These are phyloP conservation scores for Simalia tracyae DNA, from an alignment of 2,797 vertebrate genomes.

Conservation along the genomic window DNA sequence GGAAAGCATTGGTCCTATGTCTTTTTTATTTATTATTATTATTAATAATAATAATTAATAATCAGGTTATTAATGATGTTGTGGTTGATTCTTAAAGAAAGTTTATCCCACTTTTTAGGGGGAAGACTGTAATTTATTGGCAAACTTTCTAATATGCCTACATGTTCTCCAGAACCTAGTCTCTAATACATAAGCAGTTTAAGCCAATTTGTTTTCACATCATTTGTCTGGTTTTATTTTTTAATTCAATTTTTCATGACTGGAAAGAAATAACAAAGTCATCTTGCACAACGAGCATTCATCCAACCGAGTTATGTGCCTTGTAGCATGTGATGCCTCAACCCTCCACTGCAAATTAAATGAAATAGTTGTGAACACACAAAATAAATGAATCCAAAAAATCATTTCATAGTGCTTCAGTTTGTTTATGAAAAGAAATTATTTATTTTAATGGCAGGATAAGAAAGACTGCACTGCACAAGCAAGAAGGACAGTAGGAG, in stretches of 20 bases:
- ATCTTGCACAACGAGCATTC: conserved; percentile 12
- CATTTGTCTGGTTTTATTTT: background rate
- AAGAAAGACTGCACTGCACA: background rate
- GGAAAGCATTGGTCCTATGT: background rate
- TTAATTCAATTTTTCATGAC: conserved; percentile 18
- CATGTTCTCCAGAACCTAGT: background rate
- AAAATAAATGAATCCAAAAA: conserved; percentile 38
- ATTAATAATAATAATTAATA: too few relatives aligned
- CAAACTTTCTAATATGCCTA: background rate
- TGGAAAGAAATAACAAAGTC: background rate
- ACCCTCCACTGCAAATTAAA: conserved; percentile 16
- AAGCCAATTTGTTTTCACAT: conserved; percentile 11
- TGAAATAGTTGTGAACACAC: conserved; percentile 32
- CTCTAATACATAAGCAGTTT: background rate
- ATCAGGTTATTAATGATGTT: too few relatives aligned
- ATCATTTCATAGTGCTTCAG: conserved; percentile 35
- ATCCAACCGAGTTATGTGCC: conserved; percentile 12
- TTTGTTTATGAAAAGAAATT: conserved; percentile 35
- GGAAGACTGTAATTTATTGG: background rate
- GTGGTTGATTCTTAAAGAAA: background rate
- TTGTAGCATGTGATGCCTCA: conserved; percentile 19
- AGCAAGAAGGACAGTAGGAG: background rate
- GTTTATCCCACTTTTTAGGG: background rate
- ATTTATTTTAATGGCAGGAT: background rate
- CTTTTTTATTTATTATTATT: background rate